Conservation (phyloP, 2,113 vertebrate genomes). For the Tyto alba region DNA sequence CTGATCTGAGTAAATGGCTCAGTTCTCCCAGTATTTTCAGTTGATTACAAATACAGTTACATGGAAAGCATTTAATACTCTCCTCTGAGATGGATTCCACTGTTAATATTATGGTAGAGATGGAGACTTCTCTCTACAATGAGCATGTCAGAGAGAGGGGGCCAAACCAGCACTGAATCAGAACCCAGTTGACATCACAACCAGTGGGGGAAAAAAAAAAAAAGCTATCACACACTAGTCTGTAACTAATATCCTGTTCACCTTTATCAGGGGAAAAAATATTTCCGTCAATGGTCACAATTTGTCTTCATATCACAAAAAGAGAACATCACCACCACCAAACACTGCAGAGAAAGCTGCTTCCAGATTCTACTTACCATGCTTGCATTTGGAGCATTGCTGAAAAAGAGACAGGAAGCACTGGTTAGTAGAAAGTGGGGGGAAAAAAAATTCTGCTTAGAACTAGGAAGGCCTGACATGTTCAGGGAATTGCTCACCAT, state of each 20-base stretch:
- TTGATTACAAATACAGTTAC: not conserved
- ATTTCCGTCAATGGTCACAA: not conserved
- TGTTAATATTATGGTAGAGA: not conserved
- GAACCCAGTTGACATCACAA: not conserved
- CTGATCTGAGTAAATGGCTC: not conserved
- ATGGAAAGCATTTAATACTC: not conserved
- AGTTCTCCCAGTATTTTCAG: not conserved
- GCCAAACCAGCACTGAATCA: not conserved
- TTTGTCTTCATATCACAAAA: not conserved
- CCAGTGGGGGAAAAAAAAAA: not conserved
- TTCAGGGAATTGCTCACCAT: constrained; percentile 84
- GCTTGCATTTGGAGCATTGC: constrained; percentile 99
- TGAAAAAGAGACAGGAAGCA: constrained; percentile 72
- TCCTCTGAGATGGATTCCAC: not conserved
- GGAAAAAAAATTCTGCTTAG: not conserved
- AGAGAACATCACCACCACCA: not conserved
- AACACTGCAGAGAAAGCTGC: not conserved
- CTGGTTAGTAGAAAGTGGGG: constrained; percentile 4
- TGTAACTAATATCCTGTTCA: not conserved
- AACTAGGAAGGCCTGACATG: not conserved
- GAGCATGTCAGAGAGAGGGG: not conserved
- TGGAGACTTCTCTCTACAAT: not conserved
- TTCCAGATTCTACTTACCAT: constrained; percentile 79
- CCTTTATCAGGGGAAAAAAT: not conserved
- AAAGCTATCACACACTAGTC: not conserved